A percentile compares a stretch with the other conserved stretches of the same genome.
Conservation (phyloP, 64 coral and sea anemone genomes). For the Stichodactyla helianthus region DNA sequence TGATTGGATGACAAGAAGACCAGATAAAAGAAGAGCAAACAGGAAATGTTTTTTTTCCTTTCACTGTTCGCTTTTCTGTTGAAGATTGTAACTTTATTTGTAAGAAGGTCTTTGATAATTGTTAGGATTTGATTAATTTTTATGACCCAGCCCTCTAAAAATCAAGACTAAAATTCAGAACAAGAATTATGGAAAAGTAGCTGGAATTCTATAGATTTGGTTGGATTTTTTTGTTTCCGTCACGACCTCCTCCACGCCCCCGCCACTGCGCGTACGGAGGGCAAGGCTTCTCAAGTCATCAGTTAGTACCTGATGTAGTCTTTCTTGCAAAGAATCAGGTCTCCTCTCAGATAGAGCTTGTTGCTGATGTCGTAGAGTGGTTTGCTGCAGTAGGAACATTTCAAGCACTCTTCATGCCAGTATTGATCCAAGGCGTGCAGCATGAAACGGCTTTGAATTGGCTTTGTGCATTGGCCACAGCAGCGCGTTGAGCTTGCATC, state of each 20-base stretch:
- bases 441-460: constrained; percentile 52
- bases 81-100: too few relatives aligned
- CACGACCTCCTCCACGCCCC: too few relatives aligned
- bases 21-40: neutral
- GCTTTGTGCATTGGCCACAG: constrained; percentile 72
- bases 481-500: neutral
- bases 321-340: constrained; percentile 61
- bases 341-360: constrained; percentile 68
- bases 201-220: too few relatives aligned
- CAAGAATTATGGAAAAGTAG: too few relatives aligned
- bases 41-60: neutral
- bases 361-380: constrained; percentile 54
- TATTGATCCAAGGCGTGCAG: constrained; percentile 74
- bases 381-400: constrained; percentile 65
- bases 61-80: neutral
- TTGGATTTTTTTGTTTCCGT: too few relatives aligned
- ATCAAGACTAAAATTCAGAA: too few relatives aligned
- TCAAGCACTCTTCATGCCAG: constrained; percentile 90
- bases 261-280: neutral
- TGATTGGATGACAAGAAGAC: neutral
- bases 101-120: too few relatives aligned
- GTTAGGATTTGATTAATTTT: too few relatives aligned
- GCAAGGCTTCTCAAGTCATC: neutral
- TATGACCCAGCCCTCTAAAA: too few relatives aligned
- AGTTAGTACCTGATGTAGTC: constrained; percentile 82